Evolutionary conservation across 2,797 vertebrate species (phyloP), one percentile per base, ranked within the genome.

Genomic region (Cossypha caffra): DNA sequence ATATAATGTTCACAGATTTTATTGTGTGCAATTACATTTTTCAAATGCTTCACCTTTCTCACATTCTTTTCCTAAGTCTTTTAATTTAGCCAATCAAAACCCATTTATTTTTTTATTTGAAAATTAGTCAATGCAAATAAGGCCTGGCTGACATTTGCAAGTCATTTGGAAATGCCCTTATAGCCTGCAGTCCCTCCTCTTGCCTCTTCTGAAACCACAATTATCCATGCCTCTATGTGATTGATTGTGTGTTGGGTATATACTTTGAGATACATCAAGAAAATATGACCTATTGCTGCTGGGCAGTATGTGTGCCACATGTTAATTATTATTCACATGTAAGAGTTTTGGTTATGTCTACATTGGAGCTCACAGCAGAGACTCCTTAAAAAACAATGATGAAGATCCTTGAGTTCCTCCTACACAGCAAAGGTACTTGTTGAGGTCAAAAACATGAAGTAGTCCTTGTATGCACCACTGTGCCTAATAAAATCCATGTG

Each of bases 101-200:
- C 29, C 52, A 73, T 96, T 92, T 92, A 81, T 82, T 90, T 81
- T 81, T 57, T 90, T 43, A 86, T 95, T 67, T 91, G 37, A 94
- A 92, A 93, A 88, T 80, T n/a, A 90, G 45, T 75, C 76, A 64
- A 74, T 85, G 83, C 62, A 95, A 92, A 92, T 84, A 90, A 92
- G 94, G 35, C 21, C 71, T 57, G 31, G 43, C 23, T 89, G 90
- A 90, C 69, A 85, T 90, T 95, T 94, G n/a, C 59, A 84, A 87
- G 68, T 81, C 40, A 95, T 92, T 92, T 93, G 45, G 77, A 91
- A 95, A 91, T 3, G 19, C n/a, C 83, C 55, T 85, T 61, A 45
- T 33, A 82, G 43, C 50, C 89, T 90, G 68, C 50, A 92, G 45
- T 67, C 24, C 28, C 50, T 74, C 35, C 71, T 84, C 84, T 77